These are phyloP conservation scores for Aptenodytes forsteri DNA, from an alignment of 2,113 vertebrate genomes.

Conservation along the genomic window DNA sequence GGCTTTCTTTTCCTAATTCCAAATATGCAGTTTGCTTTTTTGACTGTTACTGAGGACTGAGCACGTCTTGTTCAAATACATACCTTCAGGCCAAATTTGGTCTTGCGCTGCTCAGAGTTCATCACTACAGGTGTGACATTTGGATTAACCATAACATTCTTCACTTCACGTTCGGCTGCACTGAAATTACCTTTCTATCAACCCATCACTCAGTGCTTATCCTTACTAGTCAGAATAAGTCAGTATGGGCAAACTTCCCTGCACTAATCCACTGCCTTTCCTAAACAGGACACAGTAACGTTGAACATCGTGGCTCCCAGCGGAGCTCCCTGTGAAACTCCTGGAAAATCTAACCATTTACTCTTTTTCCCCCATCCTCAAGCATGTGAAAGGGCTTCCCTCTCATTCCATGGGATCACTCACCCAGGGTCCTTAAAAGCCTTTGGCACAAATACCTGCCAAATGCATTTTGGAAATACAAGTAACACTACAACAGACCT, in stretches of 20 bases:
- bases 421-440: background rate
- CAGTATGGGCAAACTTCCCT: background rate
- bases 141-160: background rate
- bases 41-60: background rate
- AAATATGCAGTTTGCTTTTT: background rate
- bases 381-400: background rate
- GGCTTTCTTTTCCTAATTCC: background rate
- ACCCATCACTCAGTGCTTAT: background rate
- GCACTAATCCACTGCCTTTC: background rate
- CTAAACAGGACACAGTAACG: background rate
- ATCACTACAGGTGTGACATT: background rate
- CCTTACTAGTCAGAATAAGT: background rate
- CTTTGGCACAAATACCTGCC: background rate
- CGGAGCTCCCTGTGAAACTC: background rate
- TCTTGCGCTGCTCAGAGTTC: background rate
- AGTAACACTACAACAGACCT: background rate
- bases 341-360: background rate
- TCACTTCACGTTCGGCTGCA: background rate
- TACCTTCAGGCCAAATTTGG: background rate
- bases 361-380: background rate
- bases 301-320: background rate
- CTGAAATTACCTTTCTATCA: background rate
- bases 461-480: background rate
- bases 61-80: fast-evolving
- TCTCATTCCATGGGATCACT: background rate